phyloP scores from a whole-genome alignment of 2,888 invertebrate genomes.

The Nephrotoma appendiculata region DNA sequence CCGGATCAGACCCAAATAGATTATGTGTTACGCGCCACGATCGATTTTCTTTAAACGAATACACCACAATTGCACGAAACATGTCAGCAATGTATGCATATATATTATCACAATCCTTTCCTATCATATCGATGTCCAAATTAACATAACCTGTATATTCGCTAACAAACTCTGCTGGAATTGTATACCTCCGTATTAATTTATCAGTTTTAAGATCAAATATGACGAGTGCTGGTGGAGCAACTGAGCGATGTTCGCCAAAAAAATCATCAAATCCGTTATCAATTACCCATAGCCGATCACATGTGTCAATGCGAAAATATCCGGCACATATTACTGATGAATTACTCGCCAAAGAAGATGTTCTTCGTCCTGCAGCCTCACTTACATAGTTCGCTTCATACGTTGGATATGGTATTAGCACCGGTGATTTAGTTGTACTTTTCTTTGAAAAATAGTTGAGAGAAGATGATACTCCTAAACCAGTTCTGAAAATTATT shows the following conservation, averaged over 20 bases:
- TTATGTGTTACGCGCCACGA: background rate
- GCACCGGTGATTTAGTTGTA: slow-evolving; percentile 44
- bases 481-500: slow-evolving; percentile 40
- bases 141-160: background rate
- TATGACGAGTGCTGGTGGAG: slow-evolving; percentile 49
- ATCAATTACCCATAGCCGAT: slow-evolving; percentile 71
- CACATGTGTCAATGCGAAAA: slow-evolving; percentile 56
- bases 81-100: background rate
- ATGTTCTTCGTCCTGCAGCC: background rate
- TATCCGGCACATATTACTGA: slow-evolving; percentile 60
- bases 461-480: slow-evolving; percentile 54
- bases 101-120: background rate
- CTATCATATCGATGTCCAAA: background rate
- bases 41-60: background rate
- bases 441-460: slow-evolving; percentile 47
- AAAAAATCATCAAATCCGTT: slow-evolving; percentile 62
- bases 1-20: background rate
- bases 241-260: slow-evolving; percentile 44
- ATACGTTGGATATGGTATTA: slow-evolving; percentile 65
- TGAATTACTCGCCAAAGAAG: slow-evolving; percentile 37
- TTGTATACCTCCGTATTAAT: slow-evolving; percentile 49
- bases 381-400: slow-evolving; percentile 42
- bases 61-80: background rate
- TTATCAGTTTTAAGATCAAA: slow-evolving; percentile 64
- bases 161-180: slow-evolving; percentile 37